Percentiles rank a stretch among this genome's conserved stretches.
These are phyloP conservation scores for Cepaea hortensis DNA, from an alignment of 2,888 invertebrate genomes.

Conservation along the genomic window DNA sequence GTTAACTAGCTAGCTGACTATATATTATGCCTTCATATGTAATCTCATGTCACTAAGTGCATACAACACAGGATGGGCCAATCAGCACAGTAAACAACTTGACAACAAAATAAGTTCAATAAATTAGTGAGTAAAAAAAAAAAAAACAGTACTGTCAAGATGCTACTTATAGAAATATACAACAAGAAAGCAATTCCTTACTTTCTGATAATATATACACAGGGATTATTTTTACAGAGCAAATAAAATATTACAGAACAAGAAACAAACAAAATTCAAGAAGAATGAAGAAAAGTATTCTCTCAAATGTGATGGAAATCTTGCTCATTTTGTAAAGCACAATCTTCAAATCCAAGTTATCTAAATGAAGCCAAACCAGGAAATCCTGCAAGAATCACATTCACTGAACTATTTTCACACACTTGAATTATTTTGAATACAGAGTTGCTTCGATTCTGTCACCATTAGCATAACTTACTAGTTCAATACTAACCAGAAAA, in stretches of 20 bases:
- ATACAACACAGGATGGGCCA: not conserved
- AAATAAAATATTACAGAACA: not conserved
- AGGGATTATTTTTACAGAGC: not conserved
- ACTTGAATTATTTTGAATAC: no score
- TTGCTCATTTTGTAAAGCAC: not conserved
- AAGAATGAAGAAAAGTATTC: not conserved
- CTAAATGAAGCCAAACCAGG: no score
- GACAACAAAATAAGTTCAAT: constrained; percentile 2
- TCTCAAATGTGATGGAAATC: not conserved
- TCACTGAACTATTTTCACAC: no score
- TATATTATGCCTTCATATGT: not conserved
- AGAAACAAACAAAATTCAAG: not conserved
- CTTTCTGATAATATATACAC: not conserved
- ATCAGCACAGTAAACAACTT: not conserved
- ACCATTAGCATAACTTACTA: no score
- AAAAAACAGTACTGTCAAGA: not conserved
- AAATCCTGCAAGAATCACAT: no score
- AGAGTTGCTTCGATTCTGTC: no score
- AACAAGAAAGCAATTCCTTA: not conserved
- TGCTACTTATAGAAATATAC: constrained; percentile 2
- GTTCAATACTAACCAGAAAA: no score
- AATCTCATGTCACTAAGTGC: not conserved
- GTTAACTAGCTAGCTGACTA: not conserved
- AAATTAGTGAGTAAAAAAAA: constrained; percentile 2
- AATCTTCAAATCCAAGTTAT: no score